A percentile compares a stretch with the other conserved stretches of the same genome.
Conservation (phyloP, 2,888 invertebrate species). For the Phania funesta region DNA sequence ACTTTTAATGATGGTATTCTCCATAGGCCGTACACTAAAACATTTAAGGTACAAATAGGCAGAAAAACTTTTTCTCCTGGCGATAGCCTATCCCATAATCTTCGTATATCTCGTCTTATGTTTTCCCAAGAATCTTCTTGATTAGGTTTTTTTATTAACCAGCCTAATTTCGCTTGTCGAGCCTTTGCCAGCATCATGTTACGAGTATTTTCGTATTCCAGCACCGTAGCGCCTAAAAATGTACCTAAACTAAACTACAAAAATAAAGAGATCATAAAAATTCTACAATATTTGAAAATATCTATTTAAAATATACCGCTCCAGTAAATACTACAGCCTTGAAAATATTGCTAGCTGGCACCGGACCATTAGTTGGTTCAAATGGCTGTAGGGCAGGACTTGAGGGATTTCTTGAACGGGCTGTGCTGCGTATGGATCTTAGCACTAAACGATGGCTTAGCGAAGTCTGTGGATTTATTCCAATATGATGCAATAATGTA, state of each 20-base stretch:
- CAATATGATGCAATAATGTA: constrained; percentile 68
- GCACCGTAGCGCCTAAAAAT: constrained; percentile 88
- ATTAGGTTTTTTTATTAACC: constrained; percentile 68
- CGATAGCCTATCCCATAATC: constrained; percentile 86
- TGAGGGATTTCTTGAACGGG: constrained; percentile 47
- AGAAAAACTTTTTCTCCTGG: constrained; percentile 89
- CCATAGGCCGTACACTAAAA: constrained; percentile 91
- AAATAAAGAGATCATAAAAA: neutral
- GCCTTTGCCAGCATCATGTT: constrained; percentile 75
- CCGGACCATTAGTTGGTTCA: constrained; percentile 66
- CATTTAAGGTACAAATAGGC: constrained; percentile 89
- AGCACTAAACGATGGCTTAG: constrained; percentile 57
- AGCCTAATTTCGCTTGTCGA: constrained; percentile 80
- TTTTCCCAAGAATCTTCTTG: constrained; percentile 71
- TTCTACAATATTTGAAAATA: neutral
- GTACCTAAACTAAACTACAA: constrained; percentile 84
- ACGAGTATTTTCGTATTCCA: constrained; percentile 89
- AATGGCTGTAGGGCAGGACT: constrained; percentile 67
- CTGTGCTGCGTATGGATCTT: constrained; percentile 67
- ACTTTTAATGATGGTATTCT: constrained; percentile 86
- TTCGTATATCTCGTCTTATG: constrained; percentile 71
- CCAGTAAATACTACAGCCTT: constrained; percentile 77
- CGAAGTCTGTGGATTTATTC: constrained; percentile 49
- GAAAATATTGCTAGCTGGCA: constrained; percentile 73
- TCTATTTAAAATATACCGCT: constrained; percentile 70